These are phyloP conservation scores for Ischnus inquisitorius DNA, from an alignment of 2,888 invertebrate genomes.

Conservation along the genomic window DNA sequence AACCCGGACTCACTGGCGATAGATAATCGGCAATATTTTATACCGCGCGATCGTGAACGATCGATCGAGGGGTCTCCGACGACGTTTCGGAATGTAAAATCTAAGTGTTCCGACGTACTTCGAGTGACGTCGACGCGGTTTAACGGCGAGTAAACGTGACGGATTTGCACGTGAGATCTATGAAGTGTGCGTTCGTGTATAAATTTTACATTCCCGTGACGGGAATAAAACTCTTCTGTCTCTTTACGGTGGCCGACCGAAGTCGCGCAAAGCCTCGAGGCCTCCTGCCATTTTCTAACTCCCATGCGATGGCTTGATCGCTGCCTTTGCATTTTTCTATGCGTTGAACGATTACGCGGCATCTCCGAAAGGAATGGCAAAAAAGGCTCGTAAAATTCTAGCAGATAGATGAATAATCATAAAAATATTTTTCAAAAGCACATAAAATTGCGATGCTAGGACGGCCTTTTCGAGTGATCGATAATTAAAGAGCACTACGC, in stretches of 20 bases:
- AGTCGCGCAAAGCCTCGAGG: constrained; percentile 23
- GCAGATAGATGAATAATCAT: neutral
- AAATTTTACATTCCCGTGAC: constrained; percentile 13
- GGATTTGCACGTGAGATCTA: constrained; percentile 20
- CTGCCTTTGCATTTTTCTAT: no score
- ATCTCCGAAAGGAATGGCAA: neutral
- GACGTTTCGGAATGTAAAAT: constrained; percentile 33
- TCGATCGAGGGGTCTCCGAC: constrained; percentile 37
- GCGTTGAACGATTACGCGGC: no score
- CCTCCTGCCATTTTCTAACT: neutral
- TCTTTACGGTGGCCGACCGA: neutral
- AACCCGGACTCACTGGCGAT: no score
- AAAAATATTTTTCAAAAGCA: neutral
- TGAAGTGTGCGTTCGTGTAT: neutral
- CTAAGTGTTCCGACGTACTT: constrained; percentile 27
- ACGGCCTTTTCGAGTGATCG: neutral
- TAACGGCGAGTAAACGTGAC: neutral
- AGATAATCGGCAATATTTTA: no score
- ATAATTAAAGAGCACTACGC: constrained; percentile 7
- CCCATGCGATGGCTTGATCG: no score
- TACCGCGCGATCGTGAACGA: constrained; percentile 6
- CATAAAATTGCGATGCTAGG: neutral
- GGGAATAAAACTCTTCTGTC: constrained; percentile 12
- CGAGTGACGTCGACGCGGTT: neutral
- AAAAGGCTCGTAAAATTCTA: neutral